These are phyloP conservation scores for Poecilobothrus nobilitatus DNA, from an alignment of 2,888 invertebrate species.

Conservation along the genomic window DNA sequence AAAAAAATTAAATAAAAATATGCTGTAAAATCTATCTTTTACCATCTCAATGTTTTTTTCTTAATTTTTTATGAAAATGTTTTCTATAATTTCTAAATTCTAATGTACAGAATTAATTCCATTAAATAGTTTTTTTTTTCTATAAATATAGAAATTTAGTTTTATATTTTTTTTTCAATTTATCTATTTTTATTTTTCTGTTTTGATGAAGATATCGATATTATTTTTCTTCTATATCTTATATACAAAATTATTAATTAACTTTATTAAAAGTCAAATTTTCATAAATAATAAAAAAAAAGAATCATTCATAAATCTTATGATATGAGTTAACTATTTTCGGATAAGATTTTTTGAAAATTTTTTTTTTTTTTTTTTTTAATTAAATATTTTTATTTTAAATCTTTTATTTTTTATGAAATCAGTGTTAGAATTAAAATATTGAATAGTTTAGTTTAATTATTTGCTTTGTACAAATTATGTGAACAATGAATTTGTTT, in stretches of 20 bases:
- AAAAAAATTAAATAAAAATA: slow-evolving; percentile 3
- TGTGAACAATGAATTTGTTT: not conserved
- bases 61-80: not conserved
- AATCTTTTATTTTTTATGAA: too few species aligned
- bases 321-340: not conserved
- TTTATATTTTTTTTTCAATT: not conserved
- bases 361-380: not conserved
- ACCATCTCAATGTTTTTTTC: not conserved
- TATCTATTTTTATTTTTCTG: not conserved
- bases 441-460: too few species aligned
- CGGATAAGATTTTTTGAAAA: not conserved
- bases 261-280: too few species aligned
- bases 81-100: not conserved
- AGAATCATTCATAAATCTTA: not conserved
- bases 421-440: too few species aligned
- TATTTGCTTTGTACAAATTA: not conserved
- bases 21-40: slow-evolving; percentile 6
- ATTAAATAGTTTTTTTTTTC: not conserved
- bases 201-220: not conserved
- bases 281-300: not conserved
- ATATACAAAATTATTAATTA: not conserved
- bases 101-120: not conserved
- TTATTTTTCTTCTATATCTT: not conserved
- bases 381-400: not conserved
- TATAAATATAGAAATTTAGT: not conserved